Conservation (phyloP, 2,888 invertebrate species). For the Isotomurus palustris region DNA sequence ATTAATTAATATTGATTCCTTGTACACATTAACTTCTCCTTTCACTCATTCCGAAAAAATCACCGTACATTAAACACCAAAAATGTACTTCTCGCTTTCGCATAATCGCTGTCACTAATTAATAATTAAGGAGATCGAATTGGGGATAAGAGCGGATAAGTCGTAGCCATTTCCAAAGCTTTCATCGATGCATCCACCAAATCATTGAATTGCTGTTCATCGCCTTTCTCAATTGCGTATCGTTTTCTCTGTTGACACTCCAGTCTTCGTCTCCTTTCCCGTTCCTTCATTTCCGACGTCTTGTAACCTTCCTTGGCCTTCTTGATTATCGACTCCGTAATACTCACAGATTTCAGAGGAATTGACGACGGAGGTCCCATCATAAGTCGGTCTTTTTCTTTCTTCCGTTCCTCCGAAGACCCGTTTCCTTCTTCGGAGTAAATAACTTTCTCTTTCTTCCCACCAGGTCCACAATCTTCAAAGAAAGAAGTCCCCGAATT, state of each 20-base stretch:
- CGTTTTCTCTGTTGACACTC: conserved; percentile 28
- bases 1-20: too few relatives aligned
- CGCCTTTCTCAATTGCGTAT: conserved; percentile 28
- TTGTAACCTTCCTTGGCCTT: conserved; percentile 24
- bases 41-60: not conserved
- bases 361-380: too few relatives aligned
- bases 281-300: conserved; percentile 28
- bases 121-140: conserved; percentile 34
- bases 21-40: too few relatives aligned
- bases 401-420: too few relatives aligned
- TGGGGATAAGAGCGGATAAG: conserved; percentile 30
- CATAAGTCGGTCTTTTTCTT: too few relatives aligned
- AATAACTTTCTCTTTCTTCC: too few relatives aligned
- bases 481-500: too few relatives aligned
- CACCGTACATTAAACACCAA: not conserved
- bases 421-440: too few relatives aligned
- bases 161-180: conserved; percentile 38
- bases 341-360: conserved; percentile 27
- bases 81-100: too few relatives aligned
- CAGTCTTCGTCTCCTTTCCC: conserved; percentile 22
- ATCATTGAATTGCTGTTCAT: conserved; percentile 31
- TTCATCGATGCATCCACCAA: conserved; percentile 35
- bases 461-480: too few relatives aligned
- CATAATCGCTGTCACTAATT: conserved; percentile 1
- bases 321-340: conserved; percentile 34